Evolutionary conservation across 2,888 invertebrate genomes (phyloP).

Genomic region (Yponomeuta plumbellus): DNA sequence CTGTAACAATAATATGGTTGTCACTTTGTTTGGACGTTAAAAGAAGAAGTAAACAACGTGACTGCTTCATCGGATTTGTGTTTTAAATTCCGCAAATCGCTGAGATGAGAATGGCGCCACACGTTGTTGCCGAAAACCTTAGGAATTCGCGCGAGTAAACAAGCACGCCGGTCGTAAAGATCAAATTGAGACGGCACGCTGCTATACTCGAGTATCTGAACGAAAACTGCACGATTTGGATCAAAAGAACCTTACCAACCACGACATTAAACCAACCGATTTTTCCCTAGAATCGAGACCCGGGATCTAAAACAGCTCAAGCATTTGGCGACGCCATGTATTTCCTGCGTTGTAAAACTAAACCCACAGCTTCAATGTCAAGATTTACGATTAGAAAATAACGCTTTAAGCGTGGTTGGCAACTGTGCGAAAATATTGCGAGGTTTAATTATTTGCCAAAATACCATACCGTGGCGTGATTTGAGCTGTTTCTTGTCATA

Average conservation of each 20-base stretch:
- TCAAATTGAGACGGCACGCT: slow-evolving; percentile 31
- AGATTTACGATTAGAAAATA: slow-evolving; percentile 59
- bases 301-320: slow-evolving; percentile 38
- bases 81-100: slow-evolving; percentile 42
- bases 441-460: not conserved
- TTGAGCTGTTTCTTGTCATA: too few species aligned
- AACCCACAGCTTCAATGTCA: slow-evolving; percentile 67
- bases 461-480: too few species aligned
- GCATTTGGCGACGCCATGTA: slow-evolving; percentile 38
- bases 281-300: not conserved
- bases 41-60: slow-evolving; percentile 42
- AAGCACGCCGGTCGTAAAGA: slow-evolving; percentile 35
- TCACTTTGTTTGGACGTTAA: not conserved
- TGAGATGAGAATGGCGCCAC: slow-evolving; percentile 51
- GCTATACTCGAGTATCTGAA: slow-evolving; percentile 27
- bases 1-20: too few species aligned
- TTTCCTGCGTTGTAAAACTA: slow-evolving; percentile 61
- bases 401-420: slow-evolving; percentile 32
- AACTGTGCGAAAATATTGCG: slow-evolving; percentile 25
- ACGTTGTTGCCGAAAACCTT: slow-evolving; percentile 19
- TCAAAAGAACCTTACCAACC: not conserved
- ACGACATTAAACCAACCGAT: not conserved
- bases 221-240: not conserved
- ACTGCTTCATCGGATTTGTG: slow-evolving; percentile 49
- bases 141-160: slow-evolving; percentile 17